These are phyloP conservation scores for Muricea muricata DNA, from an alignment of 92 coral and sea anemone species.

Conservation along the genomic window DNA sequence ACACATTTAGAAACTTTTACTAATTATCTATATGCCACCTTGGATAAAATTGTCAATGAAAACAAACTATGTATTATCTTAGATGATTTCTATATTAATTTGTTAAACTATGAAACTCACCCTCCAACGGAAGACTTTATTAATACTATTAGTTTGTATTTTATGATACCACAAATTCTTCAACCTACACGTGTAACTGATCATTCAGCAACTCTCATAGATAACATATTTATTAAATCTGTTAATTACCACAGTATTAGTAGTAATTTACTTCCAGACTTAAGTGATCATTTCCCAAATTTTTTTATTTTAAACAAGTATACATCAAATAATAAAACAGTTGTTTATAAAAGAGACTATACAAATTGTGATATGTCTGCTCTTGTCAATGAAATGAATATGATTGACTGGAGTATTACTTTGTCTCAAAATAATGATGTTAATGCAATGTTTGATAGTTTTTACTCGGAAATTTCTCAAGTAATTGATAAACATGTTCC, in stretches of 20 bases:
- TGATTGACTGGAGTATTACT: not conserved
- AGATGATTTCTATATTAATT: conserved; percentile 55
- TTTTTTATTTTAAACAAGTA: not conserved
- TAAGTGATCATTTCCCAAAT: not conserved
- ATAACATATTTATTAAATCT: conserved; percentile 68
- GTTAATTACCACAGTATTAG: conserved; percentile 56
- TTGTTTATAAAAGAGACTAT: not conserved
- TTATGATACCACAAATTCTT: conserved; percentile 57
- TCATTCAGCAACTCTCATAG: conserved; percentile 68
- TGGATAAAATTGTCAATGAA: not conserved
- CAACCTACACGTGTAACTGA: conserved; percentile 62
- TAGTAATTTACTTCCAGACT: conserved; percentile 37
- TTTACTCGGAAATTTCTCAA: not conserved
- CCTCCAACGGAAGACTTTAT: conserved; percentile 57
- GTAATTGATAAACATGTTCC: not conserved
- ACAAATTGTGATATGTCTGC: not conserved
- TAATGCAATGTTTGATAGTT: not conserved
- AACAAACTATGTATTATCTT: conserved; percentile 24
- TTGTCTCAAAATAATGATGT: not conserved
- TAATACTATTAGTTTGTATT: conserved; percentile 52
- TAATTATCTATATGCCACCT: not conserved
- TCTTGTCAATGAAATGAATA: not conserved
- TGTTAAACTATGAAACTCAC: conserved; percentile 62
- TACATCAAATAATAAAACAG: not conserved
- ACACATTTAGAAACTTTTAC: not conserved